phyloP scores from a whole-genome alignment of 2,113 vertebrate species.

The Sakesphorus luctuosus region DNA sequence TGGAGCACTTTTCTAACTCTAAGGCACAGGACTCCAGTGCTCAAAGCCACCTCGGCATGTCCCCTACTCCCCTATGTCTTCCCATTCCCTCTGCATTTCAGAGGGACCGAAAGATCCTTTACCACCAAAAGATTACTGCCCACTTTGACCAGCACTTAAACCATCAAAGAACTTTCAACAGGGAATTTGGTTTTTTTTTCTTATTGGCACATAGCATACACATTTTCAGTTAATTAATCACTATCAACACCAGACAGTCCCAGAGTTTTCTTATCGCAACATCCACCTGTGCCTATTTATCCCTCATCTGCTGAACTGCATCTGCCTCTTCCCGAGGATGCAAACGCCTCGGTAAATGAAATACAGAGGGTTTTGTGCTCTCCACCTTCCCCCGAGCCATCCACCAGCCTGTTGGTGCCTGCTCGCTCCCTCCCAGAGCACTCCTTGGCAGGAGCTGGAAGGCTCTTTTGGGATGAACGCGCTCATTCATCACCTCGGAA shows the following conservation, averaged over 20 bases:
- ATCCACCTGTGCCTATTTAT: conserved; percentile 37
- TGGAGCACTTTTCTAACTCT: not conserved
- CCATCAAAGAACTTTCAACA: not conserved
- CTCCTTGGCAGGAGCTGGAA: not conserved
- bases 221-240: not conserved
- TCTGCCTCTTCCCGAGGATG: not conserved
- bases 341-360: not conserved
- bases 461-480: not conserved
- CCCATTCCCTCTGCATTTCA: not conserved
- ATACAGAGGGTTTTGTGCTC: not conserved
- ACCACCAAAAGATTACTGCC: not conserved
- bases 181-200: not conserved
- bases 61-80: not conserved
- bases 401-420: not conserved
- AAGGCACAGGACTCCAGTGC: not conserved
- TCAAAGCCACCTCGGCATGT: not conserved
- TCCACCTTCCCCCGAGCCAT: not conserved
- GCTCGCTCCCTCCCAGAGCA: not conserved
- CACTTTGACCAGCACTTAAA: not conserved
- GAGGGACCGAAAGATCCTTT: not conserved
- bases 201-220: not conserved
- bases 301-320: not conserved
- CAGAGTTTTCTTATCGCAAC: conserved; percentile 15
- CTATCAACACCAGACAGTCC: not conserved
- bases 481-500: not conserved